Percentiles rank a stretch among this genome's conserved stretches.
Conservation (phyloP, 2,797 vertebrate species). For the Urosaurus nigricauda region DNA sequence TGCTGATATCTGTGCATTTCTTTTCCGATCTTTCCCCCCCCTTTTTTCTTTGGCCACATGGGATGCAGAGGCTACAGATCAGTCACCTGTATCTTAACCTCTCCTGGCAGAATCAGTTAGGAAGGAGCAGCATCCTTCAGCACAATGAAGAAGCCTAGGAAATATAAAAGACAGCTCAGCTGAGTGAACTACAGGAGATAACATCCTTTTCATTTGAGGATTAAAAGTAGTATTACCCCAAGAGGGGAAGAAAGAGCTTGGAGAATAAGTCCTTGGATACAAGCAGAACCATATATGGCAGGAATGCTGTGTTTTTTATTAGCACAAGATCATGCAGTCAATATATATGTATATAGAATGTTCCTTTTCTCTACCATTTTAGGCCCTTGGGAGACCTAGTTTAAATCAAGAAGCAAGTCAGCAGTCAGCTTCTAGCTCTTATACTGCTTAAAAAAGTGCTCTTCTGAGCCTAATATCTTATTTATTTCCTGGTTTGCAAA, state of each 20-base stretch:
- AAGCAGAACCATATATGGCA: not conserved
- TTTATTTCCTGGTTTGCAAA: too few relatives aligned
- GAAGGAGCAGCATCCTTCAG: not conserved
- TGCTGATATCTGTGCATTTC: not conserved
- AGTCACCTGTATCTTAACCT: constrained; percentile 10
- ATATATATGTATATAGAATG: not conserved
- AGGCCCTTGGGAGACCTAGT: too few relatives aligned
- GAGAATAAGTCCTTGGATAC: constrained; percentile 12
- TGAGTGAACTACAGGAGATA: constrained; percentile 34
- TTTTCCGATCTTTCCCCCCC: not conserved
- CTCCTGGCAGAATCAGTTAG: not conserved
- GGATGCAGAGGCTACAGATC: accelerated
- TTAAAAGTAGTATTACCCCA: constrained; percentile 13
- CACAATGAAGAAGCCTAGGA: not conserved
- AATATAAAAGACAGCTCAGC: constrained; percentile 44
- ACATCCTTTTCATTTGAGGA: constrained; percentile 43
- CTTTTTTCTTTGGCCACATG: not conserved
- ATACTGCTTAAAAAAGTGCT: too few relatives aligned
- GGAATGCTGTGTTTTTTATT: constrained; percentile 14
- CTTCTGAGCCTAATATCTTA: too few relatives aligned
- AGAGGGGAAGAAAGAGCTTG: not conserved
- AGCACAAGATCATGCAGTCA: not conserved
- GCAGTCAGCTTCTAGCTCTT: too few relatives aligned
- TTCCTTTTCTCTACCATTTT: not conserved
- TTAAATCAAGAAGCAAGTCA: too few relatives aligned